A percentile compares a stretch with the other conserved stretches of the same genome.
Conservation (phyloP, 2,113 vertebrate genomes). For the Opisthocomus hoazin region DNA sequence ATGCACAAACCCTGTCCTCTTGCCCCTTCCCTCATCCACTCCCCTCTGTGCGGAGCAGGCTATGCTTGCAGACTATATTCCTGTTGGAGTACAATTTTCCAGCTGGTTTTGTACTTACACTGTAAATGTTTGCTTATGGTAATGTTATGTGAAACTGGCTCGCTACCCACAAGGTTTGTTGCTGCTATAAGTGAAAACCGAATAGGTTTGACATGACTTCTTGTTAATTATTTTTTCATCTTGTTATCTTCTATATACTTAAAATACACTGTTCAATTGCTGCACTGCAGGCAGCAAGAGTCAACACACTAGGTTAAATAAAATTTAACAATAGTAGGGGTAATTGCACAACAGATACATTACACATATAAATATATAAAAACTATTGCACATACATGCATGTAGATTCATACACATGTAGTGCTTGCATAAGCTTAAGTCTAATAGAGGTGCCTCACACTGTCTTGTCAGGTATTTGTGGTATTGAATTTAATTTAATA, state of each 20-base stretch:
- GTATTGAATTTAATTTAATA: neutral
- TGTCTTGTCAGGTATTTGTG: neutral
- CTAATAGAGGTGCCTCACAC: neutral
- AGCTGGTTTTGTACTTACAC: neutral
- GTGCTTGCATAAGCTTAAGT: neutral
- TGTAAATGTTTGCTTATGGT: neutral
- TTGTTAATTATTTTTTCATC: neutral
- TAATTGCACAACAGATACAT: neutral
- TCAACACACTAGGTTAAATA: neutral
- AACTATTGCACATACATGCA: neutral
- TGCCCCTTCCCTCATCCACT: neutral
- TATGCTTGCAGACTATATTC: neutral
- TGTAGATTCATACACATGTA: rapidly evolving
- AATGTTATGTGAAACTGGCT: neutral
- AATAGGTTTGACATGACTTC: neutral
- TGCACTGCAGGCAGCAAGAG: neutral
- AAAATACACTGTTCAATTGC: neutral
- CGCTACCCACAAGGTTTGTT: neutral
- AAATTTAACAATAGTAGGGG: neutral
- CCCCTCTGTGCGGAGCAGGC: neutral
- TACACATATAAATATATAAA: neutral
- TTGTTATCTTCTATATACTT: neutral
- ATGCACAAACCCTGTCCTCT: neutral
- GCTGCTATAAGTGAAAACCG: neutral
- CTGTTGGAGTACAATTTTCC: neutral